Evolutionary conservation across 2,113 vertebrate species (phyloP).

Genomic region (Gnathonemus echidnorhynchus): DNA sequence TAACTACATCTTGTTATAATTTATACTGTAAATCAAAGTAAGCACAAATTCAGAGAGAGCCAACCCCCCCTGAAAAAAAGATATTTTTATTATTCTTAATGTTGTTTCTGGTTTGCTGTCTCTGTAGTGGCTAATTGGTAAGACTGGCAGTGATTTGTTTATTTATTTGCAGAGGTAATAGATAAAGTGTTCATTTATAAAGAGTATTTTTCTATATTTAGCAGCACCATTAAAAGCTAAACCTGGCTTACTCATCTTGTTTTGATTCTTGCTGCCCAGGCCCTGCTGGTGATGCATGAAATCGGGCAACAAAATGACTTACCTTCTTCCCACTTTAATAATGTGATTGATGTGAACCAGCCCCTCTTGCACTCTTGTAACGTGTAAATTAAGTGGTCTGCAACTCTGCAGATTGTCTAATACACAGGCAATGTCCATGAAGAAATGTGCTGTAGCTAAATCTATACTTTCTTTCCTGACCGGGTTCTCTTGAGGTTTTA

Average conservation of each 20-base stretch:
- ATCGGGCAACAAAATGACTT: neutral
- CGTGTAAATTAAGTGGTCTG: neutral
- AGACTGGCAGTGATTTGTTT: neutral
- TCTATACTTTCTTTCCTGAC: neutral
- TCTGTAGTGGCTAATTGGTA: neutral
- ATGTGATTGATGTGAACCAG: neutral
- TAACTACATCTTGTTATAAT: neutral
- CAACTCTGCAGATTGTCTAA: neutral
- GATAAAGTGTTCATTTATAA: neutral
- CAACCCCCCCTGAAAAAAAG: neutral
- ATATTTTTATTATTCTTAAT: neutral
- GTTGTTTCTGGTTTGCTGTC: neutral
- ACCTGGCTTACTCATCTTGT: neutral
- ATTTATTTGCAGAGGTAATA: neutral
- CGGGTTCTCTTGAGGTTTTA: slow-evolving; percentile 12
- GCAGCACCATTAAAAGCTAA: neutral
- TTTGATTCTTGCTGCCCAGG: neutral
- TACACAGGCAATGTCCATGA: neutral
- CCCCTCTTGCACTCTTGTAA: neutral
- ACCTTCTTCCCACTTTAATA: neutral
- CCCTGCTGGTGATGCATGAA: neutral
- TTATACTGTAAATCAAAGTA: neutral
- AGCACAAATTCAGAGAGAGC: neutral
- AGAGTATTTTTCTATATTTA: neutral
- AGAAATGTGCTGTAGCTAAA: neutral